Base-by-base conservation (phyloP, 2,113 vertebrate genomes). In the Salminus brasiliensis region DNA sequence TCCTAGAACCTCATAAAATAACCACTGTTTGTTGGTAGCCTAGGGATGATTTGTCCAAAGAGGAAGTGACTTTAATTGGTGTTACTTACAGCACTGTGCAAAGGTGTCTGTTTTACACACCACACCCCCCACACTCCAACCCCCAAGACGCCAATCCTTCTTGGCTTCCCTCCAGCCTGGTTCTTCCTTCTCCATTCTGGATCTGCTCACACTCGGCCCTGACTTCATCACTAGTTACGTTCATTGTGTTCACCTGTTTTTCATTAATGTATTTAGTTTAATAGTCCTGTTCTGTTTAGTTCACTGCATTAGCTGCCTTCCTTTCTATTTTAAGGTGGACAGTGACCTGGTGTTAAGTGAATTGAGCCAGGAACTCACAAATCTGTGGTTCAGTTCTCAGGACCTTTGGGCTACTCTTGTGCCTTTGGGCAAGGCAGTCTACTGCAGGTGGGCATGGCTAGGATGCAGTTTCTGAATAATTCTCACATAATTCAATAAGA, bases 1-100 rank as follows among this genome's bases (percentile, higher is more conserved):
- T 41, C 6, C 13, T n/a, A 29, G 62, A 55, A 80, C 16, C 15
- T 41, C 71, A 47, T 45, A 86, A 88, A 87, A 79, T 27, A 72
- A 60, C 15, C 83, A 88, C 78, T 52, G 81, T 86, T 77, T 77
- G 83, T 81, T 53, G 79, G 8, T 13, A 55, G n/a, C 5, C 47
- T 21, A 32, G 49, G 43, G 10, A 49, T 25, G n/a, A 45, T 52
- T 34, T 52, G 41, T 75, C 59, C 63, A 29, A 45, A 59, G 49
- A 23, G 29, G 27, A 47, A 47, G 41, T 32, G 72, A 62, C 62
- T 25, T 47, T 16, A 30, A 30, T 4, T 59, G 55, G 23, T 4
- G 57, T 25, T 29, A 57, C 53, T 27, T 57, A 29, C 23, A 59
- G 55, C 55, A 30, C 57, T 45, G 43, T 45, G 4, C 11, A 15